These are phyloP conservation scores for Oxyscelio sp. DNA, from an alignment of 2,888 invertebrate genomes.

Conservation along the genomic window DNA sequence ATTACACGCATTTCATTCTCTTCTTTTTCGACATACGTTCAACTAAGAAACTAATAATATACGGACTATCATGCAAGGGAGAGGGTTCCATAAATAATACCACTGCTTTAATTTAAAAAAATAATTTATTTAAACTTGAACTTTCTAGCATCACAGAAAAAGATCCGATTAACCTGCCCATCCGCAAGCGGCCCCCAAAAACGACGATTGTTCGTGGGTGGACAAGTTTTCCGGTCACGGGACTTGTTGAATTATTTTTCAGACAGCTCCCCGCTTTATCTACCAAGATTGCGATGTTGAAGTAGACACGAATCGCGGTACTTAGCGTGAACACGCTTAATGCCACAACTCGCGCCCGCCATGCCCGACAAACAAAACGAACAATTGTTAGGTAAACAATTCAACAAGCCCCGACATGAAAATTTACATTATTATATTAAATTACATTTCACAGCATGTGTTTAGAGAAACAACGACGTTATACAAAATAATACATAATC, in stretches of 20 bases:
- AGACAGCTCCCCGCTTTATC: constrained; percentile 6
- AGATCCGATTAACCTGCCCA: constrained; percentile 5
- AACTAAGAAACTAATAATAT: too few relatives aligned
- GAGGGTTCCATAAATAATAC: too few relatives aligned
- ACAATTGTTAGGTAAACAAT: constrained; percentile 31
- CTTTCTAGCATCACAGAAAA: constrained; percentile 46
- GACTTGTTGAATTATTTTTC: constrained; percentile 48
- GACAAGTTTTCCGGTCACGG: constrained; percentile 25
- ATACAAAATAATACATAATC: constrained; percentile 37
- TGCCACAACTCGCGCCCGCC: neutral
- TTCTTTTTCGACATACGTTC: too few relatives aligned
- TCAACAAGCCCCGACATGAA: constrained; percentile 77
- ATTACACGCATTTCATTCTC: too few relatives aligned
- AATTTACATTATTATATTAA: constrained; percentile 55
- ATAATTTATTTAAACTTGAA: constrained; percentile 29
- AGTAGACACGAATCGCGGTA: too few relatives aligned
- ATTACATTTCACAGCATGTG: constrained; percentile 35
- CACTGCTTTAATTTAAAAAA: constrained; percentile 14
- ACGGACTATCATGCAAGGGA: too few relatives aligned
- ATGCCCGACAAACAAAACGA: constrained; percentile 22
- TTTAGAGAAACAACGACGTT: constrained; percentile 73
- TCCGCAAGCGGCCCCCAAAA: neutral
- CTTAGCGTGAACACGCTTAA: too few relatives aligned
- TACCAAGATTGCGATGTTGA: constrained; percentile 17
- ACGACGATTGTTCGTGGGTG: neutral